Percentiles rank a stretch among this genome's conserved stretches.
These are phyloP conservation scores for Platysternon megacephalum DNA, from an alignment of 2,113 vertebrate species.

Conservation along the genomic window DNA sequence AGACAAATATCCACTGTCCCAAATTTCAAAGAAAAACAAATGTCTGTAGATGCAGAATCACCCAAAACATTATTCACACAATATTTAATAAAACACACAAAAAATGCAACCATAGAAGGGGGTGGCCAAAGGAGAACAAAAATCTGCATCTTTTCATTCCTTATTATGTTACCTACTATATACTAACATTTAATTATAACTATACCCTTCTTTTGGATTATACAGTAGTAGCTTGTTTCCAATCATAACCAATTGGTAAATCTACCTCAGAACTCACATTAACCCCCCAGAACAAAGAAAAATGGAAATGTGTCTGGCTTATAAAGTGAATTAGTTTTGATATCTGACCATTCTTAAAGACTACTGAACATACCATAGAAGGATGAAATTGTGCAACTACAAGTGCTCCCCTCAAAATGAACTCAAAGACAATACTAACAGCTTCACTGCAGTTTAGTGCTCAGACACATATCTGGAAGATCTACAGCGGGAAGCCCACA, in stretches of 20 bases:
- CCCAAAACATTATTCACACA: neutral
- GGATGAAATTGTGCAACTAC: neutral
- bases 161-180: neutral
- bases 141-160: neutral
- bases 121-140: neutral
- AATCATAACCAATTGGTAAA: neutral
- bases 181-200: neutral
- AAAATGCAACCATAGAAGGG: too few species aligned
- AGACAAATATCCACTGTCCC: neutral
- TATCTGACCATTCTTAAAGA: neutral
- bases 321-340: neutral
- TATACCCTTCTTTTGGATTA: neutral
- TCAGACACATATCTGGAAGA: neutral
- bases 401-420: neutral
- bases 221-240: neutral
- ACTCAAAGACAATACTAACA: neutral
- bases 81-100: neutral
- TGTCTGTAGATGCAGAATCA: neutral
- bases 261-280: neutral
- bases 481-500: neutral
- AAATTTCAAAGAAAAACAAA: neutral
- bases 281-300: neutral
- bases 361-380: neutral
- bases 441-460: neutral
- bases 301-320: neutral